Conservation (phyloP, 2,113 vertebrate genomes). For the Lagenorhynchus albirostris region DNA sequence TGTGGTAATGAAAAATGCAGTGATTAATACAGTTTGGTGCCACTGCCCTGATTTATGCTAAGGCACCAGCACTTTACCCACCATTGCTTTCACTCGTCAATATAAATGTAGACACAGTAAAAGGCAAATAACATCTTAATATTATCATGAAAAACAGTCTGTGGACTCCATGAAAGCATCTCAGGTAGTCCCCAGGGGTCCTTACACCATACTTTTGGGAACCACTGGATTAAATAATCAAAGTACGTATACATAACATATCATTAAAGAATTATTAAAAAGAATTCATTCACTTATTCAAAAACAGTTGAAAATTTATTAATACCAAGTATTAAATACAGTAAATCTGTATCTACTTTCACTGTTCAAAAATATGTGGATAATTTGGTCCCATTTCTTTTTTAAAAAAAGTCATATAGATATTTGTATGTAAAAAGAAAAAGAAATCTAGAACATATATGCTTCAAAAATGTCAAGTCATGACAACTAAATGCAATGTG, state of each 20-base stretch:
- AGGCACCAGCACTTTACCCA: neutral
- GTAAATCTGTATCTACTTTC: neutral
- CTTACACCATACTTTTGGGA: neutral
- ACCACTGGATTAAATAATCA: neutral
- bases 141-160: neutral
- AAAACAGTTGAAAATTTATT: neutral
- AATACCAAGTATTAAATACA: neutral
- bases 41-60: neutral
- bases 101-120: neutral
- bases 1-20: neutral
- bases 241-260: neutral
- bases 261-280: neutral
- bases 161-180: neutral
- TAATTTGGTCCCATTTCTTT: neutral
- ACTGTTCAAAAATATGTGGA: neutral
- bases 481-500: neutral
- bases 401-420: neutral
- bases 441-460: neutral
- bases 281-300: neutral
- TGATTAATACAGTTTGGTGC: neutral
- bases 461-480: neutral
- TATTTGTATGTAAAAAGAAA: neutral
- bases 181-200: neutral
- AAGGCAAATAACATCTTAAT: neutral
- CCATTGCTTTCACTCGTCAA: neutral